Evolutionary conservation across 30 jellyfish, hydroid and myxozoan genomes (phyloP).

Genomic region (Aurelia aurita complex sp. Pacific): DNA sequence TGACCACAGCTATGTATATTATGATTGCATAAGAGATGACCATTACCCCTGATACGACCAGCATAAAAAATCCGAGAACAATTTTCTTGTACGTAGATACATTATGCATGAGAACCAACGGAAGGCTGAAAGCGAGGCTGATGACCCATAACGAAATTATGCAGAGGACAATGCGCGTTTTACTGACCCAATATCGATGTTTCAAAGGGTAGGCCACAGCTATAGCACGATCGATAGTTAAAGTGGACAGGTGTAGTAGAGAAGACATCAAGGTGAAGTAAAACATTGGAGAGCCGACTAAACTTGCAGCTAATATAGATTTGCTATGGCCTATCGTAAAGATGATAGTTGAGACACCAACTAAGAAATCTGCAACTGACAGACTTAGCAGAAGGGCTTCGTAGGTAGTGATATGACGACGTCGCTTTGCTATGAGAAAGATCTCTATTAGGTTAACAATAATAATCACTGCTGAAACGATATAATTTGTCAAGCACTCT

Average conservation of each 20-base stretch:
- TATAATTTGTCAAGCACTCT: background rate
- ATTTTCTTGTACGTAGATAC: too few relatives aligned
- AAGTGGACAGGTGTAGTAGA: background rate
- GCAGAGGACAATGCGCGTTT: background rate
- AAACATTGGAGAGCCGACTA: background rate
- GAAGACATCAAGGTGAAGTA: background rate
- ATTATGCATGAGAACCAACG: background rate
- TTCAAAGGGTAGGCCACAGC: background rate
- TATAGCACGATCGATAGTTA: slow-evolving; percentile 1
- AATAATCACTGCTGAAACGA: background rate
- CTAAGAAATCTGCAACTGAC: background rate
- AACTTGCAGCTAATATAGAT: too few relatives aligned
- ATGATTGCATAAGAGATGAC: slow-evolving; percentile 15
- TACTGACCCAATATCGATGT: background rate
- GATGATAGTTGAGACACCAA: background rate
- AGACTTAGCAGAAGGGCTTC: slow-evolving; percentile 5
- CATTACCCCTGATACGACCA: background rate
- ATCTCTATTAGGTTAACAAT: background rate
- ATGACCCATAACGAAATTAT: background rate
- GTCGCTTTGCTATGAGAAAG: background rate
- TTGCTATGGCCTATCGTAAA: background rate
- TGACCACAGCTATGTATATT: slow-evolving; percentile 15
- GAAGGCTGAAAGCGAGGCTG: background rate
- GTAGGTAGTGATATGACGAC: background rate
- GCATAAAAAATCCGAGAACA: too few relatives aligned